Evolutionary conservation across 2,888 invertebrate species (phyloP).

Genomic region (Andrena praecox): DNA sequence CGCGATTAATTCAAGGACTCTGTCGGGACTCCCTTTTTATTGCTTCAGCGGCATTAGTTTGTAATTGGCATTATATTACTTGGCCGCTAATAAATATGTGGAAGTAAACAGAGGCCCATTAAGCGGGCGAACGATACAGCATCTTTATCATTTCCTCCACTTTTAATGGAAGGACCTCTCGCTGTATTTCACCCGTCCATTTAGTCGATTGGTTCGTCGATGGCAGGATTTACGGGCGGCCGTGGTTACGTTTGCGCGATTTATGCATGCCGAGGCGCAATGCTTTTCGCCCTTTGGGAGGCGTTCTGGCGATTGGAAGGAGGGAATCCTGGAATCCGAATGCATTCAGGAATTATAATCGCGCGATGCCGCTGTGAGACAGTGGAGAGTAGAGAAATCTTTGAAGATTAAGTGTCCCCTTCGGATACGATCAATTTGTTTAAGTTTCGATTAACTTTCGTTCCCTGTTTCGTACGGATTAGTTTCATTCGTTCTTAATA

Average conservation of each 20-base stretch:
- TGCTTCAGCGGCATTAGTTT: slow-evolving; percentile 21
- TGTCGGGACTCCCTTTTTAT: slow-evolving; percentile 4
- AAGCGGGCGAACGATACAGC: slow-evolving; percentile 39
- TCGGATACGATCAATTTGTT: not conserved
- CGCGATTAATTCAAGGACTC: slow-evolving; percentile 34
- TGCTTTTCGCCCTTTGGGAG: slow-evolving; percentile 38
- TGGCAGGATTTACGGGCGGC: slow-evolving; percentile 52
- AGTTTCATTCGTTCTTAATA: not conserved
- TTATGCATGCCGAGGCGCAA: slow-evolving; percentile 46
- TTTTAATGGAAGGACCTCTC: slow-evolving; percentile 42
- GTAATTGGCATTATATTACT: slow-evolving; percentile 57
- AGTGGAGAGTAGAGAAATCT: not conserved
- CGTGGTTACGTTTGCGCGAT: slow-evolving; percentile 41
- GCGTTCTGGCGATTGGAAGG: slow-evolving; percentile 18
- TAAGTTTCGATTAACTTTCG: not conserved
- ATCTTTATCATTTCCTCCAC: slow-evolving; percentile 56
- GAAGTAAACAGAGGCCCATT: slow-evolving; percentile 47
- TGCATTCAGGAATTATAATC: not conserved
- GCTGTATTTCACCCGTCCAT: slow-evolving; percentile 58
- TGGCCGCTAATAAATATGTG: slow-evolving; percentile 50
- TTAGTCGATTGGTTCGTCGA: slow-evolving; percentile 56
- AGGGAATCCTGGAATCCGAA: slow-evolving; percentile 4
- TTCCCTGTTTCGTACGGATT: too few species aligned
- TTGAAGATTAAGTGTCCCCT: not conserved
- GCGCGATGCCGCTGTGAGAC: too few species aligned